Evolutionary conservation across 2,797 vertebrate species (phyloP).

Genomic region (Diplodus puntazzo): DNA sequence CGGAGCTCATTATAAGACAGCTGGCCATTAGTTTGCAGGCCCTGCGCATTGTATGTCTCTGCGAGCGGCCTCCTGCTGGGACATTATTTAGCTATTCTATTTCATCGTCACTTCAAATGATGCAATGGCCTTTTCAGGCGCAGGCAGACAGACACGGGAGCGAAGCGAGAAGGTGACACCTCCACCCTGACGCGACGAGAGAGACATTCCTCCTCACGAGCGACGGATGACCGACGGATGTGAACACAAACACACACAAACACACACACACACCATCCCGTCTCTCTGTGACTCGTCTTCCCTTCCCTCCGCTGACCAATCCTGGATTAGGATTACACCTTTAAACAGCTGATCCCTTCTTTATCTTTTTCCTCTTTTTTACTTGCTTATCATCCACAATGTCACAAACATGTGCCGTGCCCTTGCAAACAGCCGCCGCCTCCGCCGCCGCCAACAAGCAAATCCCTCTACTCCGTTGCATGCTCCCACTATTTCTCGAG

Average conservation of each 20-base stretch:
- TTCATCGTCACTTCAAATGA: conserved; percentile 82
- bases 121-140: conserved; percentile 71
- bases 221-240: conserved; percentile 28
- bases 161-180: conserved; percentile 71
- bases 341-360: conserved; percentile 28
- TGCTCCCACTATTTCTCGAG: conserved; percentile 50
- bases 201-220: conserved; percentile 50
- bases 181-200: conserved; percentile 57
- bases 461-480: conserved; percentile 55
- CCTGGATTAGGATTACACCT: conserved; percentile 21
- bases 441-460: conserved; percentile 30
- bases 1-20: conserved; percentile 83
- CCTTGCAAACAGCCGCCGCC: conserved; percentile 39
- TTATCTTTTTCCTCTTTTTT: conserved; percentile 1
- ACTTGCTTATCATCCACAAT: conserved; percentile 48
- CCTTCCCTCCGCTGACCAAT: conserved; percentile 30
- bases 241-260: no score
- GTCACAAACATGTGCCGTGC: conserved; percentile 58
- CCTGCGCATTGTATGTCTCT: conserved; percentile 76
- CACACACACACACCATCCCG: neutral
- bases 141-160: conserved; percentile 55
- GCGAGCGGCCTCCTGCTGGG: conserved; percentile 79
- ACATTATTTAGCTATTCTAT: conserved; percentile 85
- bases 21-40: conserved; percentile 80
- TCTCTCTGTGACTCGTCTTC: neutral